Evolutionary conservation across 2,797 vertebrate species (phyloP), one percentile per base, ranked within the genome.

Genomic region (Capromys pilorides): DNA sequence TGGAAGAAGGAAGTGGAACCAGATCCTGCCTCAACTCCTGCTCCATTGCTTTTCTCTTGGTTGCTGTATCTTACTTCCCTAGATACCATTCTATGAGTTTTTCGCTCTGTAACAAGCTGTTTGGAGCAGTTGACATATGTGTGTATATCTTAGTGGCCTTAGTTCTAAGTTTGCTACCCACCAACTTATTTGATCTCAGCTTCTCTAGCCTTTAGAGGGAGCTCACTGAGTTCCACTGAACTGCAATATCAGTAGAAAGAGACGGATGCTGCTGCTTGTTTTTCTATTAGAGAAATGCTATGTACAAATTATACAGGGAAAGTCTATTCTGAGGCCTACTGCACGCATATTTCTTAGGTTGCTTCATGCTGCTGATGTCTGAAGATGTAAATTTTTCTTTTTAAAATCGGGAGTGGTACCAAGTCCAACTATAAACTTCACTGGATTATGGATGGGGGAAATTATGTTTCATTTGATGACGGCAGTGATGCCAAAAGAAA

Each of bases 361-460:
- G 51, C 73, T 71, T 94, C 51, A 41, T 79, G 66, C 66, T 81
- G 94, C 93, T 69, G 83, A 93, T 82, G 83, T 77, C 91, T 97
- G 83, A 94, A 82, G 94, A 95, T 95, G 96, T 77, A 93, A 90
- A 95, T 96, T 92, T 94, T 96, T 85, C 90, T 82, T 93, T 92
- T 91, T 93, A 96, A 96, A 96, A 95, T 93, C 91, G 92, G 71
- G 84, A 97, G 78, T 28, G 31, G 78, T 93, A 94, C 61, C 45
- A 86, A 94, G 89, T 97, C 95, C 96, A 97, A 95, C 90, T 88
- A n/a, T n/a, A 96, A 96, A 94, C 88, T 90, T 97, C 93, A 96
- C 77, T 84, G 69, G 88, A 79, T 97, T 97, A 92, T 97, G 97
- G 96, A 97, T 97, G 96, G 89, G 83, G 88, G 88, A 94, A 96